phyloP scores from a whole-genome alignment of 1,140 invertebrate species.

The Mactra quadrangularis region DNA sequence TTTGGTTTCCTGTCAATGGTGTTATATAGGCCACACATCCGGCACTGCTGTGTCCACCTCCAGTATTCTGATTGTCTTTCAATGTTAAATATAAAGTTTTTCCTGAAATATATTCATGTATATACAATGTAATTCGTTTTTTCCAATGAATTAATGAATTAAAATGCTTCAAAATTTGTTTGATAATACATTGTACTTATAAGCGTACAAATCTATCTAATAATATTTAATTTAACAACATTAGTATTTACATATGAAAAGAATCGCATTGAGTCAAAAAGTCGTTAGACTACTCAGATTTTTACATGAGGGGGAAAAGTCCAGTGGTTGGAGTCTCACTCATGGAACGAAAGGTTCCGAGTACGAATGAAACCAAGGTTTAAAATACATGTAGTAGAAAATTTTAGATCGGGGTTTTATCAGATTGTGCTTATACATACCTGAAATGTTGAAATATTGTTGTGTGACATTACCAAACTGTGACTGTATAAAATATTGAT shows the following conservation, averaged over 20 bases:
- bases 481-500: background rate
- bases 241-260: background rate
- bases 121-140: background rate
- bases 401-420: too few relatives aligned
- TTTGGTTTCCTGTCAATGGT: constrained; percentile 63
- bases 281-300: too few relatives aligned
- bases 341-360: too few relatives aligned
- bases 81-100: constrained; percentile 66
- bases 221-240: background rate
- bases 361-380: too few relatives aligned
- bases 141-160: too few relatives aligned
- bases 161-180: too few relatives aligned
- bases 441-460: constrained; percentile 21
- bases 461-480: background rate
- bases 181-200: too few relatives aligned
- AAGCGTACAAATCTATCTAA: too few relatives aligned
- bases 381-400: too few relatives aligned
- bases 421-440: background rate
- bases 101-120: constrained; percentile 2
- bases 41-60: constrained; percentile 22
- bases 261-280: too few relatives aligned
- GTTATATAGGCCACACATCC: constrained; percentile 65
- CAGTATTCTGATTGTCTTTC: constrained; percentile 56
- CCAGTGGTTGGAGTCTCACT: too few relatives aligned
- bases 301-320: too few relatives aligned